Base-by-base conservation (phyloP, 2,888 invertebrate species). In the Leucophenga maculata region DNA sequence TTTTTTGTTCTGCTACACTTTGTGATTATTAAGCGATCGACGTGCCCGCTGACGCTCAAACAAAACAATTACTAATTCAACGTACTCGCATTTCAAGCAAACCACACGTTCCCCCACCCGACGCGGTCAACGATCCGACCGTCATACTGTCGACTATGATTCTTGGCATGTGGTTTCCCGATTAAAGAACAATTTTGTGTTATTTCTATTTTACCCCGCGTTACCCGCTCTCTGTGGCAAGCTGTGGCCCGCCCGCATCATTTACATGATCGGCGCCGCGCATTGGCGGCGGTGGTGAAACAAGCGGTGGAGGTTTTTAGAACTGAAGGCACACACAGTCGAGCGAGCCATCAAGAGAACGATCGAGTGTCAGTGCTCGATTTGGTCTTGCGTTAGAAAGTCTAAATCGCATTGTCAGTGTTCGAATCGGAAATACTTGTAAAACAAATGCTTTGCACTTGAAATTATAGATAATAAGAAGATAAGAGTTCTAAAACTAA, bases 331-430 rank as follows among this genome's bases (percentile, higher is more conserved):
- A 32, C 8, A 6, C 32, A 32, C 8, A 11, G 39, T 31, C 57
- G 31, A 31, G 39, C 39, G 39, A 60, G 26, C 31, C n/a, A 59
- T 6, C 26, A 26, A 22, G 16, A 9, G 39, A 26, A 14, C 18
- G 18, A 11, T 16, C 60, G 60, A 18, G 20, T 48, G 48, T 64
- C 62, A 64, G 62, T 64, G 48, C 62, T 48, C 16, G 48, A 64
- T 64, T 64, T 13, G 48, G 26, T 20, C 22, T 46, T 11, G 62
- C 26, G 48, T 46, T 64, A 46, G 62, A 18, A 48, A 64, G 46
- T 39, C 60, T 60, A n/a, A 39, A 39, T 0, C 11, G 16, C 39
- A 60, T 50, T 50, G 50, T 11, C 39, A 39, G 39, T 11, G 8
- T 39, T 39, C 39, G 39, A 39, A 39, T 39, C 39, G 39, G 39